A percentile compares a stretch with the other conserved stretches of the same genome.
These are phyloP conservation scores for Drosophila sordidula DNA, from an alignment of 2,888 invertebrate genomes.

Conservation along the genomic window DNA sequence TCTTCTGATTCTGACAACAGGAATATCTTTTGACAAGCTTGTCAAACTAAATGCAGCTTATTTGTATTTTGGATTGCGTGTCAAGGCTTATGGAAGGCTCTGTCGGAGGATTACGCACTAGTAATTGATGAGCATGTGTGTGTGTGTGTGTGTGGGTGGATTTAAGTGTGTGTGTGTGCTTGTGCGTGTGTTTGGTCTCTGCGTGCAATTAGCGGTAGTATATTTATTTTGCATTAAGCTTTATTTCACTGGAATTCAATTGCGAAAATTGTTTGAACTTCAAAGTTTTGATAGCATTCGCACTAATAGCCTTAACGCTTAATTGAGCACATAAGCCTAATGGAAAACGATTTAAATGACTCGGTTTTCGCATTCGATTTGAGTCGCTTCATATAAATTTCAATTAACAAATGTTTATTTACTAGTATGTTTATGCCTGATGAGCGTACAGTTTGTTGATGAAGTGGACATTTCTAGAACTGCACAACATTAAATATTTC, in stretches of 20 bases:
- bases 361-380: neutral
- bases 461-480: slow-evolving; percentile 1
- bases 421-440: neutral
- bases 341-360: slow-evolving; percentile 45
- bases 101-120: slow-evolving; percentile 33
- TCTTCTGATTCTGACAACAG: slow-evolving; percentile 12
- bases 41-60: slow-evolving; percentile 56
- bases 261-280: slow-evolving; percentile 25
- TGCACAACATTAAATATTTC: slow-evolving; percentile 17
- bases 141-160: neutral
- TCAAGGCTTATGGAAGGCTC: slow-evolving; percentile 7
- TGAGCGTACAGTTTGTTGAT: neutral
- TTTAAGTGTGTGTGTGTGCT: slow-evolving; percentile 13
- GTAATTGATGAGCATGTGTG: slow-evolving; percentile 2
- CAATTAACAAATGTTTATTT: slow-evolving; percentile 22
- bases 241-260: slow-evolving; percentile 41
- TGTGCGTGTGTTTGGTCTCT: slow-evolving; percentile 21
- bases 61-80: slow-evolving; percentile 34
- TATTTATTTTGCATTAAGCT: slow-evolving; percentile 57
- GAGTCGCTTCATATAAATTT: slow-evolving; percentile 16
- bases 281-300: slow-evolving; percentile 13
- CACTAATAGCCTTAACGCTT: slow-evolving; percentile 51
- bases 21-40: slow-evolving; percentile 49
- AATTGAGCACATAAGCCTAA: slow-evolving; percentile 57
- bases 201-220: slow-evolving; percentile 59